Percentiles rank a stretch among this genome's conserved stretches.
These are phyloP conservation scores for Drosophila albomicans DNA, from an alignment of 1,140 invertebrate genomes.

Conservation along the genomic window DNA sequence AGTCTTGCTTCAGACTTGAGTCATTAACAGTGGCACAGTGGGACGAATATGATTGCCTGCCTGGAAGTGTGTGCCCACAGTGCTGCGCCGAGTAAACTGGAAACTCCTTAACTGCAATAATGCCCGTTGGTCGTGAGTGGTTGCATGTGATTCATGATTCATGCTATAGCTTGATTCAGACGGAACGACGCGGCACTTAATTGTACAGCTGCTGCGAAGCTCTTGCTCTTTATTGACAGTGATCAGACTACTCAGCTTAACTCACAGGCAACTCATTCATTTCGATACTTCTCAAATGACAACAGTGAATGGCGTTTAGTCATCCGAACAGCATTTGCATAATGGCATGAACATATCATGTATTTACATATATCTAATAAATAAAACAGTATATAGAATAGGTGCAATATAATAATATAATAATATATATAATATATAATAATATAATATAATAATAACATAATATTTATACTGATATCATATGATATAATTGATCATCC, in stretches of 20 bases:
- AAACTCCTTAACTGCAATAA: constrained; percentile 30
- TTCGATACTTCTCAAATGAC: constrained; percentile 8
- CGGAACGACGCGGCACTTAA: constrained; percentile 39
- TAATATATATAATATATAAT: not conserved
- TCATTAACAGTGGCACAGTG: constrained; percentile 68
- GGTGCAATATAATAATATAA: not conserved
- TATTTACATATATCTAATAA: constrained; percentile 6
- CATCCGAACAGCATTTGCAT: constrained; percentile 31
- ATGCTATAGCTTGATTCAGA: constrained; percentile 44
- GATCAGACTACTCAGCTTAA: not conserved
- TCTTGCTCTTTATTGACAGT: constrained; percentile 11
- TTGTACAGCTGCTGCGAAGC: constrained; percentile 37
- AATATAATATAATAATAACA: not conserved
- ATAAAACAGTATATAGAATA: constrained; percentile 2
- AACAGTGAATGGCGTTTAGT: constrained; percentile 21
- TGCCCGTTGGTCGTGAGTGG: not conserved
- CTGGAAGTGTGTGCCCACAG: not conserved
- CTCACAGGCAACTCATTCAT: constrained; percentile 13
- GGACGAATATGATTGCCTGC: constrained; percentile 22
- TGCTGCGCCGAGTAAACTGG: constrained; percentile 25
- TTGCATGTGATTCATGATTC: constrained; percentile 39
- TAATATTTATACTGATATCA: not conserved
- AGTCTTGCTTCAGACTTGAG: constrained; percentile 54
- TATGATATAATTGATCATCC: not conserved
- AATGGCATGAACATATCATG: not conserved